phyloP scores from a whole-genome alignment of 2,113 vertebrate species.

The Atlantisia rogersi region DNA sequence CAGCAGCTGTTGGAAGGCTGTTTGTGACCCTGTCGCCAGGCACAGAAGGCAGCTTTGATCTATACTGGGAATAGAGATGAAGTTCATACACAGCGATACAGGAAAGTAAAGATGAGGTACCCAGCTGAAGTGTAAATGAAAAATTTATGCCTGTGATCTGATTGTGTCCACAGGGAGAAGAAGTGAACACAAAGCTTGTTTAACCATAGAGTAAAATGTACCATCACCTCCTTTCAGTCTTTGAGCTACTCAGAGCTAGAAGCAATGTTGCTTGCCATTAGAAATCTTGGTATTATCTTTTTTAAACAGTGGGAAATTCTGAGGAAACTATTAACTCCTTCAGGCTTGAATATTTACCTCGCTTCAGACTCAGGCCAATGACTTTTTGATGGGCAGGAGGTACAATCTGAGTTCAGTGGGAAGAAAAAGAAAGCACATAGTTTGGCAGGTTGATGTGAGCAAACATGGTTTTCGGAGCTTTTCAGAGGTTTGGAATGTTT shows the following conservation, averaged over 20 bases:
- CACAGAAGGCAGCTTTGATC: not conserved
- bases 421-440: not conserved
- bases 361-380: not conserved
- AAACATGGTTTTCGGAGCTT: not conserved
- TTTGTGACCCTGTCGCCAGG: not conserved
- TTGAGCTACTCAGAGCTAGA: not conserved
- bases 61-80: not conserved
- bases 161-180: not conserved
- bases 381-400: not conserved
- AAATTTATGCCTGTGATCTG: not conserved
- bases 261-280: not conserved
- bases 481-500: constrained; percentile 13
- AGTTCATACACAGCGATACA: not conserved
- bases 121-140: not conserved
- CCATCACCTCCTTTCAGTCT: not conserved
- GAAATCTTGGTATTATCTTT: not conserved
- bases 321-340: not conserved
- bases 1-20: not conserved
- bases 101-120: not conserved
- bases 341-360: not conserved
- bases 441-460: not conserved
- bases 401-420: not conserved
- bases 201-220: not conserved
- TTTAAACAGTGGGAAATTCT: not conserved
- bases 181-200: not conserved